Evolutionary conservation across 2,113 vertebrate species (phyloP).

Genomic region (Camarhynchus parvulus): DNA sequence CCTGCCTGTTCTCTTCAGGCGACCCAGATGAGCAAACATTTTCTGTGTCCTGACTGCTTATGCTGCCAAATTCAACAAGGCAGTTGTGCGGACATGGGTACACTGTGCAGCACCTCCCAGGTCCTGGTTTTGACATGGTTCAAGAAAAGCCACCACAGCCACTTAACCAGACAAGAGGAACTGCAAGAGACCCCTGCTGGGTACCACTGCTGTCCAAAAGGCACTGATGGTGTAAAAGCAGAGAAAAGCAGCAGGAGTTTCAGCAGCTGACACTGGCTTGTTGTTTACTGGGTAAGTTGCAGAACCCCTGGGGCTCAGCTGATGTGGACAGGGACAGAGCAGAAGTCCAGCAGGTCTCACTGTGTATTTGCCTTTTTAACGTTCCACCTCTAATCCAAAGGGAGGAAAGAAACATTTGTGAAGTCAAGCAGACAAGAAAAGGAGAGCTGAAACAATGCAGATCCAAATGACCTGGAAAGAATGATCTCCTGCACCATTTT

Average conservation of each 20-base stretch:
- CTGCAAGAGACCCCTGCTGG: not conserved
- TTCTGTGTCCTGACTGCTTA: not conserved
- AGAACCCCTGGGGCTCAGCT: not conserved
- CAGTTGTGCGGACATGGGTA: not conserved
- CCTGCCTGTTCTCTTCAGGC: not conserved
- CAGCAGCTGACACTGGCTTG: not conserved
- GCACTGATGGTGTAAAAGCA: not conserved
- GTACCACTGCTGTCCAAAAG: not conserved
- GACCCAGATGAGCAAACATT: not conserved
- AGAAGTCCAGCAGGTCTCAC: not conserved
- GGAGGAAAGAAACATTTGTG: not conserved
- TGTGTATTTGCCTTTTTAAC: not conserved
- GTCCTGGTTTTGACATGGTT: not conserved
- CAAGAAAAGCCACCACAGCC: not conserved
- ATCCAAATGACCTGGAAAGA: not conserved
- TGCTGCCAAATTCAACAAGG: not conserved
- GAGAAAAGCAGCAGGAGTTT: not conserved
- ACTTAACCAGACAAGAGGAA: not conserved
- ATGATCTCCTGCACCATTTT: not conserved
- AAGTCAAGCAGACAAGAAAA: not conserved
- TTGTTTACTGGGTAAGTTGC: not conserved
- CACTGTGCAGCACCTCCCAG: not conserved
- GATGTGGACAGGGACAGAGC: not conserved
- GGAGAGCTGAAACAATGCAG: not conserved
- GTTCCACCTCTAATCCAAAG: not conserved